Conservation (phyloP, 30 jellyfish, hydroid and myxozoan genomes). For the Chrysaora quinquecirrha region DNA sequence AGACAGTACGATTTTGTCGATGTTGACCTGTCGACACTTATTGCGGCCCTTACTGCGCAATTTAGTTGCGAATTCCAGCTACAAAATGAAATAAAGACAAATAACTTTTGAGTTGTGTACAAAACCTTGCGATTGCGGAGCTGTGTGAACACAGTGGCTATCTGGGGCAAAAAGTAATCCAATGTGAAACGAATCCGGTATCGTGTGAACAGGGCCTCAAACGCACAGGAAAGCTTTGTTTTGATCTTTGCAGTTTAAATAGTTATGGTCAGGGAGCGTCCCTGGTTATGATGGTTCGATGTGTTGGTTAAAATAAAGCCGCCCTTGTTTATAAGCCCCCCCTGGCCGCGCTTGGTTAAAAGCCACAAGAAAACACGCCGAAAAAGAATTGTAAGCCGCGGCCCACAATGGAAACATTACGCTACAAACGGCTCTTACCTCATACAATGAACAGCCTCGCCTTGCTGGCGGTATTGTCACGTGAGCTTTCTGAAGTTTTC, state of each 20-base stretch:
- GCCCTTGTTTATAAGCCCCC: too few relatives aligned
- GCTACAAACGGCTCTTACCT: constrained; percentile 22
- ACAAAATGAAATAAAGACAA: background rate
- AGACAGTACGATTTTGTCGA: constrained; percentile 11
- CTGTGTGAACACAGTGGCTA: too few relatives aligned
- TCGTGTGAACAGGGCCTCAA: too few relatives aligned
- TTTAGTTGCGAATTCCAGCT: constrained; percentile 19
- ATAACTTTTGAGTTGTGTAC: background rate
- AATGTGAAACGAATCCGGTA: too few relatives aligned
- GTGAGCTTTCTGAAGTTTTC: constrained; percentile 8
- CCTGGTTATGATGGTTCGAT: background rate
- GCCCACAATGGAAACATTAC: too few relatives aligned
- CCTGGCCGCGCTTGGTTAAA: too few relatives aligned
- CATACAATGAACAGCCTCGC: constrained; percentile 26
- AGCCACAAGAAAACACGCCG: too few relatives aligned
- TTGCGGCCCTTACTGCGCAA: background rate
- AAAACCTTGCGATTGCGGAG: background rate
- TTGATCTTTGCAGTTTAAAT: background rate
- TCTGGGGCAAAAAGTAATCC: too few relatives aligned
- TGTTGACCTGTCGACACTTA: constrained; percentile 19
- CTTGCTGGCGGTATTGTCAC: constrained; percentile 59
- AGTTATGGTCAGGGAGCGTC: background rate
- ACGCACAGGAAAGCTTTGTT: too few relatives aligned
- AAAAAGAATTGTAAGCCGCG: too few relatives aligned
- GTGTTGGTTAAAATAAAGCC: background rate